Conservation (phyloP, 2,888 invertebrate genomes). For the Nemotelus nigrinus region DNA sequence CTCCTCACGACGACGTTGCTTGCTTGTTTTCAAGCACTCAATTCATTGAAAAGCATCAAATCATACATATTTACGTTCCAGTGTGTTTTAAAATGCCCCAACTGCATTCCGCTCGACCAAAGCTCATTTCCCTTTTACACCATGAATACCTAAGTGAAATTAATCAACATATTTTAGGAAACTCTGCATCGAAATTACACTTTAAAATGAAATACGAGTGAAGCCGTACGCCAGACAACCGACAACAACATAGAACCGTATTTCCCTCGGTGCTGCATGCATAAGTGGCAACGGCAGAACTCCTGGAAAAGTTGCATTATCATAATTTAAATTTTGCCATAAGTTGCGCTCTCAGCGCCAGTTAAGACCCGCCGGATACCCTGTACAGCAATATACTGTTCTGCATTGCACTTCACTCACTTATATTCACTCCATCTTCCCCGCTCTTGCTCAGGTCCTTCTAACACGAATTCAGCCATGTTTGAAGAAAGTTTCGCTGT, state of each 20-base stretch:
- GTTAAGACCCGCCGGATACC: background rate
- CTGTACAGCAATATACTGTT: background rate
- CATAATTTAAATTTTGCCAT: constrained; percentile 31
- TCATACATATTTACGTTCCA: no score
- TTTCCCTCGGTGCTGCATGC: constrained; percentile 6
- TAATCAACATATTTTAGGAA: constrained; percentile 30
- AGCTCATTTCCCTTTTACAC: background rate
- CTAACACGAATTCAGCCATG: background rate
- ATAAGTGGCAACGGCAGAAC: background rate
- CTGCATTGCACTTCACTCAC: background rate
- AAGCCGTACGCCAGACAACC: background rate
- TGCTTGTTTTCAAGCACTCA: no score
- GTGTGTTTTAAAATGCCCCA: no score
- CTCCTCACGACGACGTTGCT: no score
- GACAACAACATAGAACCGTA: background rate
- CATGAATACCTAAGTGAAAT: constrained; percentile 1
- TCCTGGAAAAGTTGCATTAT: constrained; percentile 20
- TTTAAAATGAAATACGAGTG: constrained; percentile 27
- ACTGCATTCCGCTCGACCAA: background rate
- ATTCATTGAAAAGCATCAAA: no score
- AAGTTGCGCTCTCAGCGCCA: constrained; percentile 14
- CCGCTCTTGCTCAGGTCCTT: background rate
- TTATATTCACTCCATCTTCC: background rate
- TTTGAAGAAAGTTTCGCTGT: constrained; percentile 12
- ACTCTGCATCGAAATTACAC: constrained; percentile 23